Percentiles rank a stretch among this genome's conserved stretches.
Evolutionary conservation across 92 coral and sea anemone species (phyloP).

Genomic region (Phymanthus crucifer): DNA sequence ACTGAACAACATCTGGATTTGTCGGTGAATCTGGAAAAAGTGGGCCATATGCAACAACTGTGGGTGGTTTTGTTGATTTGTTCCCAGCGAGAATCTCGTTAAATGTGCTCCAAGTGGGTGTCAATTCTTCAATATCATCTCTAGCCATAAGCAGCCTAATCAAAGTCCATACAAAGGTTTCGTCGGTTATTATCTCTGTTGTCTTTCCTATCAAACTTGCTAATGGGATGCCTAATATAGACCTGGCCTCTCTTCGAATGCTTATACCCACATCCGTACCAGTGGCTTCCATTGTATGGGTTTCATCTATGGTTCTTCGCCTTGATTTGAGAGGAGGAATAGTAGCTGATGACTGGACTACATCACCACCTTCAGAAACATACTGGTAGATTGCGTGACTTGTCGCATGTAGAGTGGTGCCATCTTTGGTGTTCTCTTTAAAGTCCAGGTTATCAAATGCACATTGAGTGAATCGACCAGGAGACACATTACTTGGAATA

Average conservation of each 20-base stretch:
- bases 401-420: slow-evolving; percentile 25
- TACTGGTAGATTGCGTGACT: slow-evolving; percentile 25
- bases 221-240: slow-evolving; percentile 29
- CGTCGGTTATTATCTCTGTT: slow-evolving; percentile 2
- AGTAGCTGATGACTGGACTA: slow-evolving; percentile 12
- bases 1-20: slow-evolving; percentile 25
- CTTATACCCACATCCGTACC: slow-evolving; percentile 8
- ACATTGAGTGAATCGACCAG: slow-evolving; percentile 21
- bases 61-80: slow-evolving; percentile 17
- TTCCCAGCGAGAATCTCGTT: slow-evolving; percentile 6
- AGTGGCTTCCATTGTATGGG: background rate
- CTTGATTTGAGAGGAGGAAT: slow-evolving; percentile 13
- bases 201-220: slow-evolving; percentile 18
- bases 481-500: slow-evolving; percentile 14
- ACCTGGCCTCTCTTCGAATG: slow-evolving; percentile 19
- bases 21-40: slow-evolving; percentile 23
- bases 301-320: background rate
- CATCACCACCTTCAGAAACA: slow-evolving; percentile 5
- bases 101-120: slow-evolving; percentile 19
- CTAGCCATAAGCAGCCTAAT: slow-evolving; percentile 20
- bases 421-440: slow-evolving; percentile 22
- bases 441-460: slow-evolving; percentile 13
- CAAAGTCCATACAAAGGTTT: slow-evolving; percentile 27
- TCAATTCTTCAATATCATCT: slow-evolving; percentile 21
- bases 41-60: slow-evolving; percentile 15